phyloP scores from a whole-genome alignment of 2,113 vertebrate genomes.

The Arenaria interpres region DNA sequence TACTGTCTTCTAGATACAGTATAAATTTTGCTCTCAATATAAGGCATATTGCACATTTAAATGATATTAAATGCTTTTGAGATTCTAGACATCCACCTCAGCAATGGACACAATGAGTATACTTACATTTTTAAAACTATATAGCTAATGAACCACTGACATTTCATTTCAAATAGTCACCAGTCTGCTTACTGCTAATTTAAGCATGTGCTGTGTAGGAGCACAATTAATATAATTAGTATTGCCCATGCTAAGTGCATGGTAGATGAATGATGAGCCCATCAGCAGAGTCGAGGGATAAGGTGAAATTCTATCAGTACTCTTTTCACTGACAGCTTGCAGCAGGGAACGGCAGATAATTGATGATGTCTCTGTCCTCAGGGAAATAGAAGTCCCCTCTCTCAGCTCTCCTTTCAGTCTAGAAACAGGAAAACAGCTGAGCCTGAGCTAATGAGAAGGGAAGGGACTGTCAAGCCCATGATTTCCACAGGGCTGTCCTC shows the following conservation, averaged over 20 bases:
- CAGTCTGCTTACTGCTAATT: not conserved
- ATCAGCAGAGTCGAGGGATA: conserved; percentile 1
- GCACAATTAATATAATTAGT: conserved; percentile 49
- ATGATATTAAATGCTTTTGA: not conserved
- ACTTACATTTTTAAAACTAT: not conserved
- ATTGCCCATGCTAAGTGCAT: not conserved
- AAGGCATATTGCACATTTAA: not conserved
- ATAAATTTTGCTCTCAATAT: not conserved
- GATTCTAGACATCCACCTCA: not conserved
- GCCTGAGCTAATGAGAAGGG: conserved; percentile 43
- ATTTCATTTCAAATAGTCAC: not conserved
- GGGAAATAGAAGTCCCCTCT: conserved; percentile 56
- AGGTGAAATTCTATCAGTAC: conserved; percentile 54
- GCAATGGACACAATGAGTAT: not conserved
- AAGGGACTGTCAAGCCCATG: not conserved
- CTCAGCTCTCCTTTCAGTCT: conserved; percentile 48
- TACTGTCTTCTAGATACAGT: not conserved
- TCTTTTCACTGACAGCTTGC: not conserved
- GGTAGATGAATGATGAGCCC: conserved; percentile 47
- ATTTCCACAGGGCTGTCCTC: not conserved
- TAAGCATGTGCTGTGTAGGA: not conserved
- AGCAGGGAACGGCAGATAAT: conserved; percentile 37
- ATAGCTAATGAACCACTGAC: not conserved
- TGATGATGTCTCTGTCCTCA: conserved; percentile 42
- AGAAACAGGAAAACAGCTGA: conserved; percentile 51